phyloP scores from a whole-genome alignment of 1,140 invertebrate genomes.

The Hyphantria cunea region DNA sequence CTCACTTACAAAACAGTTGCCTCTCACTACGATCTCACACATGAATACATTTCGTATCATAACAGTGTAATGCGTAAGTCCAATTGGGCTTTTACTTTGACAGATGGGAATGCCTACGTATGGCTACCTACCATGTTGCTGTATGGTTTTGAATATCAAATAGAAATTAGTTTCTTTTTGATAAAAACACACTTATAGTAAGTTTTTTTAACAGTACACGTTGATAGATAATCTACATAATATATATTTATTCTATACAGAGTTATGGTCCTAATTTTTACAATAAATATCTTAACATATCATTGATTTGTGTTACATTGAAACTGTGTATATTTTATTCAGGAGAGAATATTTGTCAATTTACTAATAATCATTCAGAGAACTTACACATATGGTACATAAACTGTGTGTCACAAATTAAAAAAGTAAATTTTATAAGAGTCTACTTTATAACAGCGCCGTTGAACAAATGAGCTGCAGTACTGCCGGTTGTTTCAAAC shows the following conservation, averaged over 20 bases:
- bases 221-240: constrained; percentile 17
- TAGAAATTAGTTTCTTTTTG: too few relatives aligned
- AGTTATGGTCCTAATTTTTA: constrained; percentile 31
- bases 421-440: constrained; percentile 26
- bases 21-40: too few relatives aligned
- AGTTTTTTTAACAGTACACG: constrained; percentile 7
- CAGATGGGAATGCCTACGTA: too few relatives aligned
- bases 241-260: constrained; percentile 23
- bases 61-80: too few relatives aligned
- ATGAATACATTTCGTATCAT: too few relatives aligned
- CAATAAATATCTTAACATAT: constrained; percentile 23
- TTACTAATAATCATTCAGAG: background rate
- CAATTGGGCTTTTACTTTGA: too few relatives aligned
- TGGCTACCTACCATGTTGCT: too few relatives aligned
- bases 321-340: constrained; percentile 11
- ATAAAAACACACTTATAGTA: background rate
- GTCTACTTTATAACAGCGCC: background rate
- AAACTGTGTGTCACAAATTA: constrained; percentile 10
- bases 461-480: constrained; percentile 4
- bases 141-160: too few relatives aligned
- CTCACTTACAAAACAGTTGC: too few relatives aligned
- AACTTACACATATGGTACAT: background rate
- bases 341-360: background rate
- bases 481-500: constrained; percentile 9
- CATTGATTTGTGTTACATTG: constrained; percentile 19